Evolutionary conservation across 1,140 invertebrate genomes (phyloP).

Genomic region (Eueides isabella): DNA sequence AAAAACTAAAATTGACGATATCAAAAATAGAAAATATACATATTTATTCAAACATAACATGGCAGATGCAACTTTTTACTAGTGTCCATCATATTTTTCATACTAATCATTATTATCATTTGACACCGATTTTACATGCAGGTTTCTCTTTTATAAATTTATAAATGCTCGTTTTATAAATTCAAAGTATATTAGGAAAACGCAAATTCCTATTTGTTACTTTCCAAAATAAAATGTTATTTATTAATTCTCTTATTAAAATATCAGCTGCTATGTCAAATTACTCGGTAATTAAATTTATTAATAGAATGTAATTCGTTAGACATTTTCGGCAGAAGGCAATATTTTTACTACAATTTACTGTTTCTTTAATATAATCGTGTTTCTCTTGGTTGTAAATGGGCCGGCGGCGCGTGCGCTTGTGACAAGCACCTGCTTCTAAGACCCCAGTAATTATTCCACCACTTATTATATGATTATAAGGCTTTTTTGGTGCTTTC

Average conservation of each 20-base stretch:
- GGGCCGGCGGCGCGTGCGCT: slow-evolving; percentile 63
- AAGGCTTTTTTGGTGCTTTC: slow-evolving; percentile 80
- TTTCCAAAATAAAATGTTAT: background rate
- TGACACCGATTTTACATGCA: background rate
- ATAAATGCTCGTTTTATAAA: background rate
- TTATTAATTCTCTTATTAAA: background rate
- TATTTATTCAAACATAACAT: too few relatives aligned
- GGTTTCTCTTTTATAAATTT: background rate
- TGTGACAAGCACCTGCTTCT: slow-evolving; percentile 65
- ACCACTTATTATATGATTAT: slow-evolving; percentile 81
- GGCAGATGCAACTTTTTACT: too few relatives aligned
- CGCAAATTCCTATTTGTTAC: background rate
- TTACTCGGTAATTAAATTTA: slow-evolving; percentile 4
- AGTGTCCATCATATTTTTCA: too few relatives aligned
- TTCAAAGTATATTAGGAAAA: background rate
- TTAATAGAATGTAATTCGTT: slow-evolving; percentile 5
- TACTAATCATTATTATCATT: too few relatives aligned
- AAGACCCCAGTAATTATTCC: slow-evolving; percentile 78
- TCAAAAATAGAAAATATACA: too few relatives aligned
- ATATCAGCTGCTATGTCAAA: background rate
- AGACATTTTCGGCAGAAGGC: slow-evolving; percentile 31
- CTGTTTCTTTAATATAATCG: slow-evolving; percentile 49
- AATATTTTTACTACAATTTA: slow-evolving; percentile 40
- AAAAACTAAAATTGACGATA: too few relatives aligned
- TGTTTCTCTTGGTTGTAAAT: slow-evolving; percentile 37